These are phyloP conservation scores for Ochropacha duplaris DNA, from an alignment of 2,888 invertebrate genomes.

Conservation along the genomic window DNA sequence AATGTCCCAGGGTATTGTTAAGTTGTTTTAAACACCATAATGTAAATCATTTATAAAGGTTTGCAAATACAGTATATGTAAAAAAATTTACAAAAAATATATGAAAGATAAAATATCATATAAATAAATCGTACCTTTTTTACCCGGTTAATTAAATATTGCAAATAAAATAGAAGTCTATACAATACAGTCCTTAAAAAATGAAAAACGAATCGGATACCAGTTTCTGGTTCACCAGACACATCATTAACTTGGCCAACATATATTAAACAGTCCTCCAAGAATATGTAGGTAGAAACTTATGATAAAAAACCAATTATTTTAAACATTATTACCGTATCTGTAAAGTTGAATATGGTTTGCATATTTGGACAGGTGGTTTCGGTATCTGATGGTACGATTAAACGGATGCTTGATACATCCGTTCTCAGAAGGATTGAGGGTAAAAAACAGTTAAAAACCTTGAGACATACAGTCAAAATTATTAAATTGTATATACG, in stretches of 20 bases:
- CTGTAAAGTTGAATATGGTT: slow-evolving; percentile 14
- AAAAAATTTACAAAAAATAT: no score
- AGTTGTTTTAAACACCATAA: no score
- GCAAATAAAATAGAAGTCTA: no score
- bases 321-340: slow-evolving; percentile 9
- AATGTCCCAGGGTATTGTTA: neutral
- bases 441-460: slow-evolving; percentile 47
- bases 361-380: slow-evolving; percentile 29
- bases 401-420: slow-evolving; percentile 70
- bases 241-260: neutral
- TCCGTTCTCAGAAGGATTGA: slow-evolving; percentile 79
- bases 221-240: slow-evolving; percentile 2
- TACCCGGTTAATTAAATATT: no score
- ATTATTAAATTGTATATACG: slow-evolving; percentile 24
- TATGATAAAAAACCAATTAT: slow-evolving; percentile 3
- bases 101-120: no score
- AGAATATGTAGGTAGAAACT: neutral
- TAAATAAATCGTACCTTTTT: no score
- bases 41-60: no score
- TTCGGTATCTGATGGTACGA: slow-evolving; percentile 41
- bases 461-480: slow-evolving; percentile 30
- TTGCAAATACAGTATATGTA: no score
- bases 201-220: neutral
- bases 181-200: neutral
- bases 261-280: neutral